phyloP scores from a whole-genome alignment of 2,113 vertebrate genomes.

The Dryoscopus gambensis region DNA sequence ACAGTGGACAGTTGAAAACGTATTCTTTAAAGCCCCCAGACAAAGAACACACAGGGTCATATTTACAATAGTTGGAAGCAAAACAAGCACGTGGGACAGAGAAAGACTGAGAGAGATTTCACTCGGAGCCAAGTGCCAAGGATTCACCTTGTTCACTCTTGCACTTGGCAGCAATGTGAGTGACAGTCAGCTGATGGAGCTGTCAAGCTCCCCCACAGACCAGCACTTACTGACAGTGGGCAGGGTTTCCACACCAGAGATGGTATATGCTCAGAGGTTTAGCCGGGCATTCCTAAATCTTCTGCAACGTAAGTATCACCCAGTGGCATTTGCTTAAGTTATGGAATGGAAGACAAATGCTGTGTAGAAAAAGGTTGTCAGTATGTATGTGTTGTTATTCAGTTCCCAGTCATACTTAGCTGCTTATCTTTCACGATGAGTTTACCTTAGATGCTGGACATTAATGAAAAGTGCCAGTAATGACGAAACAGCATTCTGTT shows the following conservation, averaged over 20 bases:
- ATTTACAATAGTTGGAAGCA: constrained; percentile 74
- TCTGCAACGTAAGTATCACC: constrained; percentile 74
- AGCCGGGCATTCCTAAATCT: constrained; percentile 76
- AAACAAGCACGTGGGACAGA: constrained; percentile 72
- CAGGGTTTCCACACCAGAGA: constrained; percentile 51
- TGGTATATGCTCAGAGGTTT: constrained; percentile 76
- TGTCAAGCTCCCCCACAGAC: constrained; percentile 73
- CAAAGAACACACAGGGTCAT: constrained; percentile 68
- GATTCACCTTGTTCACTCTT: constrained; percentile 79
- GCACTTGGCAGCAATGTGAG: constrained; percentile 66
- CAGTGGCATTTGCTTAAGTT: background rate
- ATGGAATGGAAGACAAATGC: background rate
- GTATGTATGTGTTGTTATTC: background rate
- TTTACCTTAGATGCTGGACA: background rate
- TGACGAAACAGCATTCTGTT: background rate
- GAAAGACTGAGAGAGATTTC: constrained; percentile 70
- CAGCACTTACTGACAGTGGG: constrained; percentile 79
- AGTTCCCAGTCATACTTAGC: background rate
- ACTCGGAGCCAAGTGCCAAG: constrained; percentile 78
- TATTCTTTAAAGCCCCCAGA: constrained; percentile 65
- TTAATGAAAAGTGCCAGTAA: background rate
- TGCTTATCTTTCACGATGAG: background rate
- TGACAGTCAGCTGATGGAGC: constrained; percentile 61
- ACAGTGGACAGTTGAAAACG: constrained; percentile 70
- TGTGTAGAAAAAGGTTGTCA: background rate